Conservation (phyloP, 2,797 vertebrate genomes). For the Acridotheres tristis region DNA sequence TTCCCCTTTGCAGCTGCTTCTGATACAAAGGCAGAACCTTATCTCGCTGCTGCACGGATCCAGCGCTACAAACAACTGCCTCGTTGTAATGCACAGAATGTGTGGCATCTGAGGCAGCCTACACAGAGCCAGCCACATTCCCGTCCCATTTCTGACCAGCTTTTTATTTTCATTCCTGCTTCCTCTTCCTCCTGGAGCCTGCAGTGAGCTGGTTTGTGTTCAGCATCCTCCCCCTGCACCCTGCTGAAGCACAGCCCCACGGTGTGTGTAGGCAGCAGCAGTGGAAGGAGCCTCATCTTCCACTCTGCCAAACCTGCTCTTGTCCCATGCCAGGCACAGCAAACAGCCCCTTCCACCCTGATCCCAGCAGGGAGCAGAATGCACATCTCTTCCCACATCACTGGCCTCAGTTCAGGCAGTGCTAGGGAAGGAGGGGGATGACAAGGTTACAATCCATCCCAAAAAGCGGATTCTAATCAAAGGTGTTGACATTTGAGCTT, state of each 20-base stretch:
- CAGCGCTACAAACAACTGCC: constrained; percentile 32
- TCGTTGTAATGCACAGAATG: constrained; percentile 44
- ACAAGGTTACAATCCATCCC: not conserved
- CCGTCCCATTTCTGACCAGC: not conserved
- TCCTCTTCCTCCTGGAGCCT: not conserved
- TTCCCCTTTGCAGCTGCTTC: constrained; percentile 54
- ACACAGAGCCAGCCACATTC: constrained; percentile 2
- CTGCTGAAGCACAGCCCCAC: rapidly evolving
- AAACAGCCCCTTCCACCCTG: not conserved
- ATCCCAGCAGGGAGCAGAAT: not conserved
- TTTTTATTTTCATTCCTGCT: not conserved
- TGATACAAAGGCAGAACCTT: constrained; percentile 67
- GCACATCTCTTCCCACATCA: not conserved
- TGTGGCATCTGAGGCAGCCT: constrained; percentile 20
- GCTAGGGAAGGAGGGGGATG: not conserved
- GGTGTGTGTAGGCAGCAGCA: rapidly evolving
- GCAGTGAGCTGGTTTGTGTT: not conserved
- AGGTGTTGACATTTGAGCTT: not conserved
- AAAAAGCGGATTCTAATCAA: not conserved
- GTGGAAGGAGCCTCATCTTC: not conserved
- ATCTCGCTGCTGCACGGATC: constrained; percentile 46
- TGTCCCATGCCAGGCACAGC: rapidly evolving
- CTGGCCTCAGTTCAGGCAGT: not conserved
- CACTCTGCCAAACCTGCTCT: not conserved
- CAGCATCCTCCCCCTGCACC: not conserved